Conservation (phyloP, 2,888 invertebrate genomes). For the Pristionchus maxplancki region DNA sequence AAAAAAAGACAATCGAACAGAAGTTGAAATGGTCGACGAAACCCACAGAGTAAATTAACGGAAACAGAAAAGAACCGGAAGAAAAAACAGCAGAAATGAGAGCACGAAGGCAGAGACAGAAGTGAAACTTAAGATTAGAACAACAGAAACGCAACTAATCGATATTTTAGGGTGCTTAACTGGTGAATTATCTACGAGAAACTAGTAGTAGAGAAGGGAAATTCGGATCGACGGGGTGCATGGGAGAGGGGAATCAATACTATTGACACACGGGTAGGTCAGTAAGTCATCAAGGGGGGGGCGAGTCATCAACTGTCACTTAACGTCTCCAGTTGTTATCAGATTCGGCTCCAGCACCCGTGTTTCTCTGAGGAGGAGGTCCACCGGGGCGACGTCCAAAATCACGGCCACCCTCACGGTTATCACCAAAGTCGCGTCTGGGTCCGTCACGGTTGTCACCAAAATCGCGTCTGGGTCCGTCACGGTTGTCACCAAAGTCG, state of each 20-base stretch:
- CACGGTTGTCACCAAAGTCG: background rate
- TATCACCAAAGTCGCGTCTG: background rate
- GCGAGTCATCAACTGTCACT: background rate
- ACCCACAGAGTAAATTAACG: background rate
- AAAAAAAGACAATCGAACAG: background rate
- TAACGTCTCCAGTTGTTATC: slow-evolving; percentile 50
- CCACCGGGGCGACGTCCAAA: background rate
- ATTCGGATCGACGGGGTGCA: background rate
- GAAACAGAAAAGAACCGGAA: background rate
- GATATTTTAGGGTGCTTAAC: slow-evolving; percentile 26
- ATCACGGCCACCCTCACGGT: slow-evolving; percentile 22
- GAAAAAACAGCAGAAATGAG: background rate
- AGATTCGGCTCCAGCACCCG: background rate
- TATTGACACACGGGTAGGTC: background rate
- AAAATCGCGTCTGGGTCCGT: background rate
- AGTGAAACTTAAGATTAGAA: slow-evolving; percentile 34
- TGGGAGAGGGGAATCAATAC: background rate
- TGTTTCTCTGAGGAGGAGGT: slow-evolving; percentile 12
- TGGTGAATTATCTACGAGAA: slow-evolving; percentile 5
- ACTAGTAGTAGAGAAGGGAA: slow-evolving; percentile 15
- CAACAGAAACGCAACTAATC: slow-evolving; percentile 8
- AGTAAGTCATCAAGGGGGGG: background rate
- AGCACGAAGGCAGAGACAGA: slow-evolving; percentile 14
- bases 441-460: background rate
- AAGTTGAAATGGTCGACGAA: slow-evolving; percentile 18